Evolutionary conservation across 2,113 vertebrate species (phyloP), one percentile per base, ranked within the genome.

Genomic region (Nycticryphes semicollaris): DNA sequence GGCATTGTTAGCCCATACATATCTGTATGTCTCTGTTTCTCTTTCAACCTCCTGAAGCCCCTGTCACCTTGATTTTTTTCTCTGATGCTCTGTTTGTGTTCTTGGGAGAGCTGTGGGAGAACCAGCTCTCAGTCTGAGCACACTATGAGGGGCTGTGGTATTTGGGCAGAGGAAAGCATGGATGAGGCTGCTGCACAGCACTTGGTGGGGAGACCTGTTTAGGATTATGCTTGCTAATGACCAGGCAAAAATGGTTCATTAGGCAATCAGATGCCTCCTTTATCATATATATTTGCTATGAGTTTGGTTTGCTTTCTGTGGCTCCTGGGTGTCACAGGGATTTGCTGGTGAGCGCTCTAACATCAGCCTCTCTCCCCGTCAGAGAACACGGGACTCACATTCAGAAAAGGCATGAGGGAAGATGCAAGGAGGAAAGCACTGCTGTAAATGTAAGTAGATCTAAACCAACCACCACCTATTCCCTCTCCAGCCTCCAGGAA

Each of bases 371-470:
- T 95, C 51, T 95, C 56, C 25, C 22, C 94, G 96, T 41, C 81
- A 97, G 96, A 21, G 66, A 95, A 68, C 25, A 57, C 0, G 95
- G 81, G 22, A 95, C 91, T 41, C 14, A 96, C 0, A 24, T 97
- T 45, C 93, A 89, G 93, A 97, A 96, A 75, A 96, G 77, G 53
- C 84, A 89, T 0, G 31, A 60, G 3, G 96, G 96, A 96, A 95
- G 95, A 51, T 97, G 96, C 91, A 93, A 94, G 43, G 76, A 84
- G 24, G 41, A 94, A 62, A 90, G 64, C 3, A 59, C 7, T 37
- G 68, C 77, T 57, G 96, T 96, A 89, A 96, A 94, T 94, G 19
- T 33, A 75, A 35, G 35, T 12, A 21, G 37, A n/a, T 74, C 5
- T 39, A 25, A 63, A 89, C 51, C 18, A 27, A 74, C 6, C 2